Percentiles rank a stretch among this genome's conserved stretches.
These are phyloP conservation scores for Panopea generosa DNA, from an alignment of 2,888 invertebrate species.

Conservation along the genomic window DNA sequence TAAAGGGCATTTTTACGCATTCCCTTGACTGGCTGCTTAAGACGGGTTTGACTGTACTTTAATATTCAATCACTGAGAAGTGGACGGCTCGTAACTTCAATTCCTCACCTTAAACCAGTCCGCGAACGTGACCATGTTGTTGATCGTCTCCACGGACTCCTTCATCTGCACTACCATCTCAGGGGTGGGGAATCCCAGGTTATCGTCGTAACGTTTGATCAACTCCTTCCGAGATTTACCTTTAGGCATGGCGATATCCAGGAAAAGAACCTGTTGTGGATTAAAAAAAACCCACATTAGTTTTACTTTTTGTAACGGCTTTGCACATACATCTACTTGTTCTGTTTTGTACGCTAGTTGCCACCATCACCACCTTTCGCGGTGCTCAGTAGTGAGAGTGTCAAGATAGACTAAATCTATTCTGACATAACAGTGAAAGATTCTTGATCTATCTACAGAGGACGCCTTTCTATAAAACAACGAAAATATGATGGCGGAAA, in stretches of 20 bases:
- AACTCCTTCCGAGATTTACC: constrained; percentile 69
- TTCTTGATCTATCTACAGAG: too few species aligned
- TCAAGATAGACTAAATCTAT: too few species aligned
- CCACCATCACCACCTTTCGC: neutral
- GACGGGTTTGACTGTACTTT: too few species aligned
- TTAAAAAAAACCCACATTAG: too few species aligned
- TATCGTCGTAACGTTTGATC: constrained; percentile 75
- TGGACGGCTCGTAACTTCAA: too few species aligned
- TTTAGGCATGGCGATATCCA: constrained; percentile 79
- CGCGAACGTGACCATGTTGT: constrained; percentile 73
- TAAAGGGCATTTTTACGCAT: too few species aligned
- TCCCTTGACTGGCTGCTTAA: too few species aligned
- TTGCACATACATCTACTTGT: neutral
- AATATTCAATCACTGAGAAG: too few species aligned
- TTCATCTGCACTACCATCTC: constrained; percentile 79
- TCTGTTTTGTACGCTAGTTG: neutral
- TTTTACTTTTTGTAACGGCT: neutral
- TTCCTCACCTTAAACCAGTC: constrained; percentile 79
- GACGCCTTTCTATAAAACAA: too few species aligned
- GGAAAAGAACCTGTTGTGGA: constrained; percentile 70
- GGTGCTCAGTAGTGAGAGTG: too few species aligned
- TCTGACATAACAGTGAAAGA: too few species aligned
- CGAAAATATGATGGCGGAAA: too few species aligned
- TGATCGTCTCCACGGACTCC: constrained; percentile 68
- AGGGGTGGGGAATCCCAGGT: constrained; percentile 76